These are phyloP conservation scores for Hypocryptadius cinnamomeus DNA, from an alignment of 2,113 vertebrate genomes.

Conservation along the genomic window DNA sequence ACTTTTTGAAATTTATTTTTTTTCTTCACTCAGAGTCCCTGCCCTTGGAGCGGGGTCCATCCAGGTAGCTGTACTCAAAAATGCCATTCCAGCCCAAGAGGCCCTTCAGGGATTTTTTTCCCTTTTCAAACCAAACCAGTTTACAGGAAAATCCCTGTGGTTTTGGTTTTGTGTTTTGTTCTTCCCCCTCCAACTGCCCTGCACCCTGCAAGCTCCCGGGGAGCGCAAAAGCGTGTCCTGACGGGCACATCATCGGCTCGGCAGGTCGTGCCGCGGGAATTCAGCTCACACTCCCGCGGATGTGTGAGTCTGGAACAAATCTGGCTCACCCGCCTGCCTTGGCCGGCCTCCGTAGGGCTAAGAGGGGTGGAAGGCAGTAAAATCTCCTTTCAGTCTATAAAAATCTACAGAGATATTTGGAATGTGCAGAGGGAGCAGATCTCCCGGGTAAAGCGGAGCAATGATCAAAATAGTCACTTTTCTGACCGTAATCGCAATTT, in stretches of 20 bases:
- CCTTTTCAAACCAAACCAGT: background rate
- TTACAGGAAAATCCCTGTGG: background rate
- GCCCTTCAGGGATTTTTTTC: background rate
- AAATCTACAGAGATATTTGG: conserved; percentile 63
- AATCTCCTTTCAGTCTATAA: conserved; percentile 63
- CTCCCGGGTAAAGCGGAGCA: conserved; percentile 19
- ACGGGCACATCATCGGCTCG: background rate
- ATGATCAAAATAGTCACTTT: conserved; percentile 60
- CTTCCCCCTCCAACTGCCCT: background rate
- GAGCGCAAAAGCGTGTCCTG: background rate
- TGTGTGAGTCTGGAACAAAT: conserved; percentile 43
- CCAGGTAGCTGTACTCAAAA: background rate
- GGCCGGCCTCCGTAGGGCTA: conserved; percentile 13
- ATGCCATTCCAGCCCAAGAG: background rate
- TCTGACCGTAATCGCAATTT: conserved; percentile 27
- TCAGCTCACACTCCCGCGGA: background rate
- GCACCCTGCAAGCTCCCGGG: background rate
- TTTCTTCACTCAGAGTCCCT: background rate
- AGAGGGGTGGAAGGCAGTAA: conserved; percentile 53
- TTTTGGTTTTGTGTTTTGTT: background rate
- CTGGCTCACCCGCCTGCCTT: background rate
- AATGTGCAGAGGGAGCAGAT: conserved; percentile 58
- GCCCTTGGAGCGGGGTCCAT: accelerated
- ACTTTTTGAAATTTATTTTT: background rate
- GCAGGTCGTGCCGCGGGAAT: background rate